Conservation (phyloP, 2,888 invertebrate genomes). For the Prosopocoilus inquinatus region DNA sequence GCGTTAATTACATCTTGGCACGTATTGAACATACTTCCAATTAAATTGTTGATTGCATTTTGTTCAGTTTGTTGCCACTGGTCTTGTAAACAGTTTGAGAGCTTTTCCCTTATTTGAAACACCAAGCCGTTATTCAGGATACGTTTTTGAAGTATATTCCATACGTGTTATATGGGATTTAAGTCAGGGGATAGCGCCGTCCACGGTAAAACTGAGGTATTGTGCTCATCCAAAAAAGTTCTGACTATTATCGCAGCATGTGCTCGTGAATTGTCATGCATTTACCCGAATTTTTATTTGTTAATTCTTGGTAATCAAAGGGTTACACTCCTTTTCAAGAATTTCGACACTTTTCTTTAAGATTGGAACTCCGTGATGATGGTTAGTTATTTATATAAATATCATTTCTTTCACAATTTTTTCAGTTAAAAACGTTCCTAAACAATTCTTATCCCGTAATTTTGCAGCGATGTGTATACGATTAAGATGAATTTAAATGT, state of each 20-base stretch:
- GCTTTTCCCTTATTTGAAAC: neutral
- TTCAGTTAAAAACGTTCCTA: too few relatives aligned
- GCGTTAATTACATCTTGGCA: conserved; percentile 6
- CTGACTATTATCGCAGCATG: conserved; percentile 8
- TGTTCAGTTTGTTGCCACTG: conserved; percentile 4
- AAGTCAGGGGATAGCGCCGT: conserved; percentile 22
- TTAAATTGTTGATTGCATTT: conserved; percentile 12
- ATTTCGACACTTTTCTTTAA: too few relatives aligned
- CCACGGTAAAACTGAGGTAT: conserved; percentile 15
- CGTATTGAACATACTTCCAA: conserved; percentile 8
- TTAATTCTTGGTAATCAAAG: too few relatives aligned
- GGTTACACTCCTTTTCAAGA: too few relatives aligned
- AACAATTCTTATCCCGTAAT: too few relatives aligned
- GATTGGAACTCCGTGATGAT: too few relatives aligned
- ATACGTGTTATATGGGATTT: conserved; percentile 24
- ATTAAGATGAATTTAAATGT: too few relatives aligned
- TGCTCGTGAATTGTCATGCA: conserved; percentile 24
- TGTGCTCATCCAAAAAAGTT: neutral
- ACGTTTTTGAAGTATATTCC: conserved; percentile 11
- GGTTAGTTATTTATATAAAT: too few relatives aligned
- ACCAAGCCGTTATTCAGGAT: neutral
- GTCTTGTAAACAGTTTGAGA: conserved; percentile 2
- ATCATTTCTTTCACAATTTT: too few relatives aligned
- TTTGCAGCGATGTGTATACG: too few relatives aligned
- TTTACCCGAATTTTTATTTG: too few relatives aligned